Percentiles rank a stretch among this genome's conserved stretches.
These are phyloP conservation scores for Cancer borealis DNA, from an alignment of 2,888 invertebrate species.

Conservation along the genomic window DNA sequence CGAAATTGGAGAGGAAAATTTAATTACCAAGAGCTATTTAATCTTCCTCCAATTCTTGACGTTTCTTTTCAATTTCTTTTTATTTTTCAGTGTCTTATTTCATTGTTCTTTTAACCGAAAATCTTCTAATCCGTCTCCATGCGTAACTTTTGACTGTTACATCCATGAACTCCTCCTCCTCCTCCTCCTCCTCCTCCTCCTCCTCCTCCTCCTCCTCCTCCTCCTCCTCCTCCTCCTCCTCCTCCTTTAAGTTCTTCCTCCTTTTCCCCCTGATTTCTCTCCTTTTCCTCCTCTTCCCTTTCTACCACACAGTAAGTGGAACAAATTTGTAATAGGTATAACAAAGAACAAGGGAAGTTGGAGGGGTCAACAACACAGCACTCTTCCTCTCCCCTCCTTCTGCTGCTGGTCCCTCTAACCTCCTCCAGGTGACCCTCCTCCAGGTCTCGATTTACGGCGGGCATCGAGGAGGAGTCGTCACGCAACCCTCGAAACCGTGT, in stretches of 20 bases:
- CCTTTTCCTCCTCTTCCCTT: neutral
- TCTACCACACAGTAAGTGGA: neutral
- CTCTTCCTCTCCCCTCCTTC: neutral
- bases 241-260: neutral
- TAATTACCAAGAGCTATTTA: conserved; percentile 1
- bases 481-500: neutral
- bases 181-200: conserved; percentile 5
- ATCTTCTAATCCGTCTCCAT: neutral
- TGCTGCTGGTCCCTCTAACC: neutral
- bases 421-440: conserved; percentile 20
- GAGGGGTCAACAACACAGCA: neutral
- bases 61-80: neutral
- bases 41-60: neutral
- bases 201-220: neutral
- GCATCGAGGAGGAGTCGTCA: neutral
- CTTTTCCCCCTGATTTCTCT: neutral
- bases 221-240: neutral
- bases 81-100: neutral
- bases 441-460: neutral
- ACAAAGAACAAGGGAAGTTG: neutral
- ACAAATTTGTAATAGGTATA: neutral
- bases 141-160: neutral
- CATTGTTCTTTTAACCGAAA: neutral
- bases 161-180: neutral
- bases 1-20: conserved; percentile 11